Conservation (phyloP, 1,140 invertebrate genomes). For the Procambarus clarkii region DNA sequence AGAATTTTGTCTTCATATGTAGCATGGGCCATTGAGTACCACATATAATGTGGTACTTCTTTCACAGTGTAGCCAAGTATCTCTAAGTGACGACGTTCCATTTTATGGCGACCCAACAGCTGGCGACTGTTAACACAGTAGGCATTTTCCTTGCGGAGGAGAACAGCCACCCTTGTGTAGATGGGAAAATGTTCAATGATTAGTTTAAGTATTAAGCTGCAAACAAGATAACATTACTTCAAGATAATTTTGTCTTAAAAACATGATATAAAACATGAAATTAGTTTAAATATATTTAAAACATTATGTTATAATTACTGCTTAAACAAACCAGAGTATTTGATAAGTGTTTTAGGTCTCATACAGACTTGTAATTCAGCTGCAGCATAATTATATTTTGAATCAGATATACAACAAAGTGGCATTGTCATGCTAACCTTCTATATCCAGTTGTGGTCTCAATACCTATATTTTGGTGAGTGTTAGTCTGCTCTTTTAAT, state of each 20-base stretch:
- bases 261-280: too few species aligned
- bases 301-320: too few species aligned
- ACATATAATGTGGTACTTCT: constrained; percentile 77
- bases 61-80: constrained; percentile 80
- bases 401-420: not conserved
- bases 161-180: constrained; percentile 30
- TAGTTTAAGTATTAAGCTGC: too few species aligned
- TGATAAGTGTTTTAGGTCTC: too few species aligned
- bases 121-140: constrained; percentile 57
- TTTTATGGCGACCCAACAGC: constrained; percentile 72
- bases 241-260: too few species aligned
- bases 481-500: not conserved
- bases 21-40: constrained; percentile 77
- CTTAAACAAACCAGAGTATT: too few species aligned
- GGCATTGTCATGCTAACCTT: constrained; percentile 20
- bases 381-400: too few species aligned
- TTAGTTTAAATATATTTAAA: too few species aligned
- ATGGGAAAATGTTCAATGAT: not conserved
- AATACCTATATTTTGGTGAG: not conserved
- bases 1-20: constrained; percentile 48
- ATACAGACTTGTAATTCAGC: too few species aligned
- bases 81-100: constrained; percentile 79
- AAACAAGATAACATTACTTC: too few species aligned
- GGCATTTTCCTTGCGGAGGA: constrained; percentile 31
- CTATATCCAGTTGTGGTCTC: constrained; percentile 55